These are phyloP conservation scores for Eublepharis macularius DNA, from an alignment of 2,113 vertebrate genomes.

Conservation along the genomic window DNA sequence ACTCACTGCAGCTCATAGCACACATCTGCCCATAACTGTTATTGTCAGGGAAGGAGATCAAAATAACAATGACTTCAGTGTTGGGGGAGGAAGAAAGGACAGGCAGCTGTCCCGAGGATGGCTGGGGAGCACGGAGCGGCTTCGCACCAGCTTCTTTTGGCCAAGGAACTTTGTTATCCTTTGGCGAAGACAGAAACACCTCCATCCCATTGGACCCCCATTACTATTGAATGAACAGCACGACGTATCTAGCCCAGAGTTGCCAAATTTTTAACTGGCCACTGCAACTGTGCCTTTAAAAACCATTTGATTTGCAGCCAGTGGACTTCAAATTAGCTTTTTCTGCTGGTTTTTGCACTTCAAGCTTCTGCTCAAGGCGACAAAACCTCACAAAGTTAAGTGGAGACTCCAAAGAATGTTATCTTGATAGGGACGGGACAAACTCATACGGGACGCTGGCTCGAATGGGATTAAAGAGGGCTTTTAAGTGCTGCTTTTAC, in stretches of 20 bases:
- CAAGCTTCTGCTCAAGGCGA: no score
- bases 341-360: not conserved
- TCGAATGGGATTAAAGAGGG: no score
- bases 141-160: not conserved
- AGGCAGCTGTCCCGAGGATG: conserved; percentile 6
- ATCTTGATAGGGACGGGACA: no score
- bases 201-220: not conserved
- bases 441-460: no score
- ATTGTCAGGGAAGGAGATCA: not conserved
- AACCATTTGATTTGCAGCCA: not conserved
- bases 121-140: not conserved
- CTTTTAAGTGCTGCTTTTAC: no score
- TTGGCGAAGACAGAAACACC: not conserved
- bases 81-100: not conserved
- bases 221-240: no score
- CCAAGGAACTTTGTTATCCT: not conserved
- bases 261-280: not conserved
- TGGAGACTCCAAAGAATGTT: no score
- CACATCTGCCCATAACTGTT: not conserved
- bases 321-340: no score
- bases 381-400: no score
- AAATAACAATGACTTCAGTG: not conserved
- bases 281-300: not conserved
- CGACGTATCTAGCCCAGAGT: not conserved
- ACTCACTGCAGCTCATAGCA: not conserved